A percentile compares a stretch with the other conserved stretches of the same genome.
Evolutionary conservation across 2,113 vertebrate genomes (phyloP).

Genomic region (Ciconia maguari): DNA sequence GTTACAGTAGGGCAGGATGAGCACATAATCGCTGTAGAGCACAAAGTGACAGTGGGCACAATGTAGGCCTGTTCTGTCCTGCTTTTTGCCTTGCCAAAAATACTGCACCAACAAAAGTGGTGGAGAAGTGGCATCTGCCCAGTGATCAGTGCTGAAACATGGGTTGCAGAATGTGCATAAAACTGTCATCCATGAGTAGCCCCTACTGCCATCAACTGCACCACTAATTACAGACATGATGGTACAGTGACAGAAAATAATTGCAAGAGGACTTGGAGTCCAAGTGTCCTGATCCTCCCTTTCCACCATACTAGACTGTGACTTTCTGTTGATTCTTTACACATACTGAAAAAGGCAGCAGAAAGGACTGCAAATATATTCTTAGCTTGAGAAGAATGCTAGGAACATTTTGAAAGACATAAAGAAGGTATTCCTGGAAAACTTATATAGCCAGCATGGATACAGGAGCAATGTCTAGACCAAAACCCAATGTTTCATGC

Average conservation of each 20-base stretch:
- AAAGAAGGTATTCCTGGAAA: background rate
- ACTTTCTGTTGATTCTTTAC: background rate
- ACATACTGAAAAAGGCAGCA: background rate
- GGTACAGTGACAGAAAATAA: background rate
- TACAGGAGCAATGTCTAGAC: background rate
- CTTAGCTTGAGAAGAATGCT: background rate
- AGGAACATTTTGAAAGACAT: background rate
- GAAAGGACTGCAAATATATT: background rate
- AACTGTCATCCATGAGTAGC: background rate
- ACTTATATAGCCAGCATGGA: background rate
- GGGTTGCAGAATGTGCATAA: background rate
- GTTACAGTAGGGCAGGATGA: background rate
- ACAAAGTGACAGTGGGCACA: background rate
- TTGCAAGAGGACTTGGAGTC: background rate
- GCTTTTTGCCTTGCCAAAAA: background rate
- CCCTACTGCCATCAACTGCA: background rate
- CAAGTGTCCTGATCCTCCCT: background rate
- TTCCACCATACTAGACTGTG: background rate
- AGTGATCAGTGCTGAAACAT: background rate
- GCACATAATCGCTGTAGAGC: background rate
- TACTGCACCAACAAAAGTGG: background rate
- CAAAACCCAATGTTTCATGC: background rate
- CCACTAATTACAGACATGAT: background rate
- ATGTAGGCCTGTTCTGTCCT: background rate
- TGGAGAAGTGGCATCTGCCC: background rate